phyloP scores from a whole-genome alignment of 2,113 vertebrate genomes.

The Ptilonorhynchus violaceus region DNA sequence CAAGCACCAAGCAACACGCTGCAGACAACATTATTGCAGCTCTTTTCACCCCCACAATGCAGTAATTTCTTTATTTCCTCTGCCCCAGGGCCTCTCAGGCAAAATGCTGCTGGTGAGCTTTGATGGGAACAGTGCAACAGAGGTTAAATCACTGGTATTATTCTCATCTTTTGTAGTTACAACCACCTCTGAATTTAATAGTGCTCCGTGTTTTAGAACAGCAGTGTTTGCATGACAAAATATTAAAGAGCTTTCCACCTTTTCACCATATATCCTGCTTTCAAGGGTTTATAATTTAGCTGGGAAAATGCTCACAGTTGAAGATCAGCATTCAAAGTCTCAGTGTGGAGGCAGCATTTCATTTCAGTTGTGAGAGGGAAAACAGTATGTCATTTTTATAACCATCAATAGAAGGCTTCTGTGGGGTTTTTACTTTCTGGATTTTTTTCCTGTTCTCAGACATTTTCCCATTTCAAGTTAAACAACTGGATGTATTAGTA shows the following conservation, averaged over 20 bases:
- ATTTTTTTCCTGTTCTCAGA: not conserved
- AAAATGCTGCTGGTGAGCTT: not conserved
- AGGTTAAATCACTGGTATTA: not conserved
- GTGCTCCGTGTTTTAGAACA: not conserved
- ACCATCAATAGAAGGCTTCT: conserved; percentile 2
- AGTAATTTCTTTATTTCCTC: not conserved
- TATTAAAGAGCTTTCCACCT: not conserved
- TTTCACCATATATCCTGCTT: not conserved
- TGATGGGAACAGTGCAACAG: not conserved
- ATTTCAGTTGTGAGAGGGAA: conserved; percentile 22
- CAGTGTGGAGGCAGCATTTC: conserved; percentile 32
- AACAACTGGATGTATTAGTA: not conserved
- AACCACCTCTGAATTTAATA: not conserved
- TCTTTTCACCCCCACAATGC: not conserved
- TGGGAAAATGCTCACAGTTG: conserved; percentile 1
- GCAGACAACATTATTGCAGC: not conserved
- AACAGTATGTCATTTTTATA: conserved; percentile 31
- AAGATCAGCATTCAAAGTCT: conserved; percentile 32
- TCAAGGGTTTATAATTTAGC: not conserved
- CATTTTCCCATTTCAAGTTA: not conserved
- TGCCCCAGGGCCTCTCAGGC: not conserved
- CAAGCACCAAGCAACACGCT: not conserved
- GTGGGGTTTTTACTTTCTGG: not conserved
- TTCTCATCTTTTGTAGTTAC: not conserved
- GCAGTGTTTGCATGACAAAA: conserved; percentile 1